Evolutionary conservation across 2,888 invertebrate genomes (phyloP).

Genomic region (Melieria picta): DNA sequence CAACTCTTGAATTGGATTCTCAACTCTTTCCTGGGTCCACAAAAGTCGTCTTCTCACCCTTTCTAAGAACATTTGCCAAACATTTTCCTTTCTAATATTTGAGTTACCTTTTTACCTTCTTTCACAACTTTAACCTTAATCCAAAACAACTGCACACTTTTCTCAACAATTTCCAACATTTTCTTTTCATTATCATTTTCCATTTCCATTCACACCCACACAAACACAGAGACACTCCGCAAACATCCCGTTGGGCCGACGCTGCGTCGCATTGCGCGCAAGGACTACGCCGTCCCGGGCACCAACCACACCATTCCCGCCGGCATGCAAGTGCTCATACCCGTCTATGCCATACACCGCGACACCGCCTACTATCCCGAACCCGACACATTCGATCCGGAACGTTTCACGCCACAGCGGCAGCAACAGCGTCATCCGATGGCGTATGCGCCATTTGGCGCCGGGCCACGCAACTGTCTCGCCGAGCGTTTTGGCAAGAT

Average conservation of each 20-base stretch:
- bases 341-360: slow-evolving; percentile 58
- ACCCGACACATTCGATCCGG: slow-evolving; percentile 62
- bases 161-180: background rate
- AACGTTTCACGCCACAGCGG: slow-evolving; percentile 68
- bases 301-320: slow-evolving; percentile 65
- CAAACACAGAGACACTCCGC: slow-evolving; percentile 67
- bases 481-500: slow-evolving; percentile 47
- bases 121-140: too few species aligned
- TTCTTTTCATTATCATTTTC: background rate
- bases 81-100: too few species aligned
- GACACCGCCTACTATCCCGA: slow-evolving; percentile 61
- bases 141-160: too few species aligned
- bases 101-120: background rate
- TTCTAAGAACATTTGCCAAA: too few species aligned
- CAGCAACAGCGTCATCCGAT: slow-evolving; percentile 65
- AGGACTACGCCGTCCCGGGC: slow-evolving; percentile 65
- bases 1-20: too few species aligned
- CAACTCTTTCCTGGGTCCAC: too few species aligned
- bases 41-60: too few species aligned
- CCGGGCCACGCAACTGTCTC: slow-evolving; percentile 47
- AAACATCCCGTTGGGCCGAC: slow-evolving; percentile 68
- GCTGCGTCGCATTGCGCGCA: slow-evolving; percentile 66
- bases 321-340: slow-evolving; percentile 51
- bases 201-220: background rate
- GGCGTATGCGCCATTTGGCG: slow-evolving; percentile 48